Percentiles rank a stretch among this genome's conserved stretches.
Evolutionary conservation across 1,140 invertebrate genomes (phyloP).

Genomic region (Drusus annulatus): DNA sequence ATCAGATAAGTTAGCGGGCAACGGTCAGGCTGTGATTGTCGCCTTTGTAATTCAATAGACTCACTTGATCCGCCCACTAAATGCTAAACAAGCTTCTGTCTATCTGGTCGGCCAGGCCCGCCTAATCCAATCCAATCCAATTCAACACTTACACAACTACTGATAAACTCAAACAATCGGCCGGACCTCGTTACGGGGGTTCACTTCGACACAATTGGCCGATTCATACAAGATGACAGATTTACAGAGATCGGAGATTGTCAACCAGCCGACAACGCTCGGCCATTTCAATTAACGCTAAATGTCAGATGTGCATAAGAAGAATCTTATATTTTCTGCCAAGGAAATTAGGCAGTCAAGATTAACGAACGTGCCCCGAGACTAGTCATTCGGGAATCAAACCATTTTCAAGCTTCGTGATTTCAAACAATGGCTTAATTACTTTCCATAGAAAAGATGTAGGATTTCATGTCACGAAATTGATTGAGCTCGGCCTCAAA

Average conservation of each 20-base stretch:
- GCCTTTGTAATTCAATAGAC: constrained; percentile 42
- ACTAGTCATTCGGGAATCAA: not conserved
- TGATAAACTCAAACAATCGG: constrained; percentile 22
- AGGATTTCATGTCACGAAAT: not conserved
- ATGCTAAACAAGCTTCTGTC: constrained; percentile 37
- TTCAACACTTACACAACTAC: too few species aligned
- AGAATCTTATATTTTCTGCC: too few species aligned
- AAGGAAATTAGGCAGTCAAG: too few species aligned
- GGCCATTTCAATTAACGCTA: too few species aligned
- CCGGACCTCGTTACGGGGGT: constrained; percentile 20
- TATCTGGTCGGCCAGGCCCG: not conserved
- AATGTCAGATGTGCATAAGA: too few species aligned
- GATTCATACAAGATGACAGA: too few species aligned
- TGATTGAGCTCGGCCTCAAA: constrained; percentile 1
- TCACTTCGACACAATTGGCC: too few species aligned
- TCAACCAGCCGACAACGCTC: too few species aligned
- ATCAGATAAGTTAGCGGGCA: constrained; percentile 4
- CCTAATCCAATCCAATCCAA: constrained; percentile 31
- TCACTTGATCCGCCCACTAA: constrained; percentile 34
- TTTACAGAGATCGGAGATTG: too few species aligned
- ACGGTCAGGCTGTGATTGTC: constrained; percentile 20
- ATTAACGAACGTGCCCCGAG: too few species aligned
- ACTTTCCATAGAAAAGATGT: constrained; percentile 5
- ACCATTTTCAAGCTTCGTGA: not conserved
- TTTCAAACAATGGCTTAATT: constrained; percentile 18